Evolutionary conservation across 2,797 vertebrate species (phyloP), one percentile per base, ranked within the genome.

Genomic region (Fratercula arctica): DNA sequence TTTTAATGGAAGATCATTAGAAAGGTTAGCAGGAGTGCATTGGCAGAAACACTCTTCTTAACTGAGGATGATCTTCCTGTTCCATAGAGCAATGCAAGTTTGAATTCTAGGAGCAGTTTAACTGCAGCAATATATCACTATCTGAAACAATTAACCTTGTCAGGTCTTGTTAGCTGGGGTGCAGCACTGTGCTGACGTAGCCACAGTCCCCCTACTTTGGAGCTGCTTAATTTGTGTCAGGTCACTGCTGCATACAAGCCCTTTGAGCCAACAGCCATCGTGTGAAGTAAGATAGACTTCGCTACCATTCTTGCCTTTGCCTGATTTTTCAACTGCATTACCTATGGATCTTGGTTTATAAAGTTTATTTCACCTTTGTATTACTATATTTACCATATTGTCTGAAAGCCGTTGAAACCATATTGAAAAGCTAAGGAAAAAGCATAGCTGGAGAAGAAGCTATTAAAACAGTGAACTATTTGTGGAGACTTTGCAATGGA

Each of bases 391-490:
- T 89, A 33, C 57, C 67, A 11, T 57, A 39, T 61, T 96, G 39
- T 73, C 64, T 83, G 82, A 45, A 45, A 45, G 18, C 45, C 9
- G 18, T 45, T 45, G 45, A 45, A 45, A 45, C 45, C 45, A 19
- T 19, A 45, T 19, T 63, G 63, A 92, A 79, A 87, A 37, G 60
- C 39, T 69, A 17, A 85, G 56, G 39, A 54, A 89, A 66, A 90
- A 50, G 13, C 3, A 0, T 66, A 39, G 61, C 41, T 82, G 57
- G 61, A 57, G 69, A 81, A 83, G 11, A 35, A 59, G 12, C 23
- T 77, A 39, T 85, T 84, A 28, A 95, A 97, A 90, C 78, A 84
- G 50, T 80, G 89, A 93, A 80, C 39, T 96, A 82, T 94, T 85
- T 95, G 64, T 87, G 78, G 73, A 91, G 78, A 78, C 25, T 80